Evolutionary conservation across 2,797 vertebrate species (phyloP), one percentile per base, ranked within the genome.

Genomic region (Hypotaenidia okinawae): DNA sequence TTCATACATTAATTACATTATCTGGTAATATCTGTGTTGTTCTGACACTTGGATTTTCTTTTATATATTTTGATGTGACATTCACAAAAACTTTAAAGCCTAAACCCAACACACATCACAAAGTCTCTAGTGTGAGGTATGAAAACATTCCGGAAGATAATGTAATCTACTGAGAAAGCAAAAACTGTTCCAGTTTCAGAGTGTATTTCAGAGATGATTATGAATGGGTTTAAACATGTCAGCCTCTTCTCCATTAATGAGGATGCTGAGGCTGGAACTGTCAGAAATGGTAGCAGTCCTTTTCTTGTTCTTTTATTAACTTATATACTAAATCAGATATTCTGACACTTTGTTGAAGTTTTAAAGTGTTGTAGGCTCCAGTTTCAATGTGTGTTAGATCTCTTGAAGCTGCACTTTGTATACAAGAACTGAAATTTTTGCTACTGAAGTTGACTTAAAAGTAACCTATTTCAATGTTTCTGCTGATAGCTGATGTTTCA

Each of bases 301-400:
- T 83, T 94, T 30, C 72, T 81, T 94, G n/a, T 43, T 84, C 54
- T 95, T 93, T 92, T 94, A 90, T 83, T 90, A 91, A 93, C 49
- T 95, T 51, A 32, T 62, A 94, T 90, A 43, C 24, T 69, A 87
- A 69, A 67, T 52, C 49, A 95, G 79, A 91, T 32, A 68, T 27
- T 11, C n/a, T 93, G 88, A 95, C 51, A 67, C 16, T 95, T 94
- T 96, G 52, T 94, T 96, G 27, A 51, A 52, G 25, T 95, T 81
- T 89, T 92, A 95, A 95, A 78, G 59, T 66, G 37, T 74, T 47
- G 33, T 58, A 69, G n/a, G 25, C 49, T 93, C 30, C 52, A 74
- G 33, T 76, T 83, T 88, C n/a, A 37, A 6, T 52, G 21, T 76
- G 33, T n/a, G 64, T 94, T 74, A 86, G 33, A 94, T 95, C 84